These are phyloP conservation scores for Anguilla anguilla DNA, from an alignment of 2,797 vertebrate species.

Conservation along the genomic window DNA sequence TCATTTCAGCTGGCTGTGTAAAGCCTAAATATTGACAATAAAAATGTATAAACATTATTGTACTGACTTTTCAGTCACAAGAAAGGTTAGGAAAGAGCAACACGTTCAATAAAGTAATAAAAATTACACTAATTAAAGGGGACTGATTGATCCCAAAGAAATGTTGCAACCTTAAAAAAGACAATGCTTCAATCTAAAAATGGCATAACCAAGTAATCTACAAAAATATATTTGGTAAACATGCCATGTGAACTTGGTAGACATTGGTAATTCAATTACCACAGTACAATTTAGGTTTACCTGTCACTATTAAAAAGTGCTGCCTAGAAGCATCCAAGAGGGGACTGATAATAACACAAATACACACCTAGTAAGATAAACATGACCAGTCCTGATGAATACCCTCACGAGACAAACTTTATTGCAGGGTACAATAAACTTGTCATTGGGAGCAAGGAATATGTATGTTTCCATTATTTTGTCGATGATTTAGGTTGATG, in stretches of 20 bases:
- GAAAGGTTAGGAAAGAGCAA: background rate
- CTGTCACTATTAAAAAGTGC: background rate
- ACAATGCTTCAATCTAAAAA: background rate
- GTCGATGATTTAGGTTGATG: too few relatives aligned
- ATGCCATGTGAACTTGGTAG: background rate
- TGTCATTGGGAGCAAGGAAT: too few relatives aligned
- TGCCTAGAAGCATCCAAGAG: too few relatives aligned
- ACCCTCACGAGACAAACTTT: too few relatives aligned
- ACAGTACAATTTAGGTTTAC: background rate
- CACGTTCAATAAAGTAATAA: background rate
- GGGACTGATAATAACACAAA: too few relatives aligned
- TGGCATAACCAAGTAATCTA: background rate
- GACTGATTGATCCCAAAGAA: background rate
- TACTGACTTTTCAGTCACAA: background rate
- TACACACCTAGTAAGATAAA: too few relatives aligned
- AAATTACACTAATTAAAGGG: too few relatives aligned
- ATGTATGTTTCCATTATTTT: too few relatives aligned
- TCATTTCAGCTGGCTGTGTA: background rate
- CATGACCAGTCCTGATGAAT: too few relatives aligned
- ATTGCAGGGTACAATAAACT: too few relatives aligned
- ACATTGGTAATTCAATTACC: background rate
- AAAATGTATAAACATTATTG: background rate
- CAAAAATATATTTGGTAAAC: background rate
- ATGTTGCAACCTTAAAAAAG: background rate
- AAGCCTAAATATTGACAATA: background rate